phyloP scores from a whole-genome alignment of 2,797 vertebrate species.

The Chaetophractus vellerosus region DNA sequence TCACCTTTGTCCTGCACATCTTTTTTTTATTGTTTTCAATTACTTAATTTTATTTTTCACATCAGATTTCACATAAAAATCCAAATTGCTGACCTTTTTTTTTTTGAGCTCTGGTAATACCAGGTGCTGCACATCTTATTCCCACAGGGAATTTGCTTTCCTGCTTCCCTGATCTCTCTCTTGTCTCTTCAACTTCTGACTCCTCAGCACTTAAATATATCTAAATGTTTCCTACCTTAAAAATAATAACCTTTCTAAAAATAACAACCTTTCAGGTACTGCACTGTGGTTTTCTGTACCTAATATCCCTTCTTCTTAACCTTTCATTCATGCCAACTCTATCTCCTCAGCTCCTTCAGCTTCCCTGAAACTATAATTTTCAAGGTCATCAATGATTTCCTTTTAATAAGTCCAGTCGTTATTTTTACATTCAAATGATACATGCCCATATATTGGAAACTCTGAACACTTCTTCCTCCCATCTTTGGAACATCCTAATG shows the following conservation, averaged over 20 bases:
- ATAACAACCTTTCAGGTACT: neutral
- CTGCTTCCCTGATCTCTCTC: neutral
- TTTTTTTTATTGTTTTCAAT: neutral
- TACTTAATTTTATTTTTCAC: conserved; percentile 38
- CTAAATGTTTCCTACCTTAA: conserved; percentile 14
- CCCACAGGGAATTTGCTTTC: neutral
- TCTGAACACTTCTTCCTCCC: neutral
- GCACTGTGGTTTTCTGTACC: neutral
- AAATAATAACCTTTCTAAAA: neutral
- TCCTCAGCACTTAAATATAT: neutral
- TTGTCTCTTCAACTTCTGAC: neutral
- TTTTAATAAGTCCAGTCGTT: neutral
- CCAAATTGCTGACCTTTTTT: neutral
- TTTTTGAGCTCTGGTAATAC: neutral
- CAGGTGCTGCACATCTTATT: neutral
- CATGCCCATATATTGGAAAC: neutral
- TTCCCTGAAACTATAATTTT: neutral
- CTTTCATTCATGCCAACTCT: neutral
- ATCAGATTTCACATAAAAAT: conserved; percentile 18
- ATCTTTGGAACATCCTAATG: neutral
- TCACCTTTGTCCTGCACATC: neutral
- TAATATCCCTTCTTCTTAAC: neutral
- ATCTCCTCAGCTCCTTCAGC: neutral
- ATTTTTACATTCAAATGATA: neutral
- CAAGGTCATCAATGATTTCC: neutral